These are phyloP conservation scores for Leptobrachium leishanense DNA, from an alignment of 2,113 vertebrate species.

Conservation along the genomic window DNA sequence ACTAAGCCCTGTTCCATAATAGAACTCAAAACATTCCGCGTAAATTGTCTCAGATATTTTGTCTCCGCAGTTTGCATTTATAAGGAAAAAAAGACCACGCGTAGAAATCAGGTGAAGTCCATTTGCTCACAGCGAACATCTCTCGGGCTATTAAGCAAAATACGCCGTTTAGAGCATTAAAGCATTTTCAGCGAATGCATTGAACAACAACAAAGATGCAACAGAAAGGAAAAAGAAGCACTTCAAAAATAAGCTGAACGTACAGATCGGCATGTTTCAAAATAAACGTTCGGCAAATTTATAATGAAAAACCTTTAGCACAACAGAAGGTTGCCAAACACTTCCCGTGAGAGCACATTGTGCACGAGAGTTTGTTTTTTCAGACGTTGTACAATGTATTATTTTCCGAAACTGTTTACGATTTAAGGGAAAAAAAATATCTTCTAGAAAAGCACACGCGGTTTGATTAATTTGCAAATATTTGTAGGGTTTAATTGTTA, in stretches of 20 bases:
- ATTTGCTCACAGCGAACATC: slow-evolving; percentile 4
- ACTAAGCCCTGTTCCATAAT: slow-evolving; percentile 5
- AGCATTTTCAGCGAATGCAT: no score
- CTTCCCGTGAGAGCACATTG: neutral
- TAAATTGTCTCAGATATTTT: slow-evolving; percentile 13
- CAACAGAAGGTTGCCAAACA: neutral
- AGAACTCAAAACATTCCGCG: slow-evolving; percentile 1
- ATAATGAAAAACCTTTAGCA: slow-evolving; percentile 20
- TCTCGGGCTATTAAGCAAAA: neutral
- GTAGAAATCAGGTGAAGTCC: neutral
- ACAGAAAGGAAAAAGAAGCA: neutral
- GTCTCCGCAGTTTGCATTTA: neutral
- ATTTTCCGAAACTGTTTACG: neutral
- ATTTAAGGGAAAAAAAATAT: neutral
- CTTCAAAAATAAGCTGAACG: slow-evolving; percentile 24
- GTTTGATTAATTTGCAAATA: neutral
- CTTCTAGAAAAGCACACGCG: neutral
- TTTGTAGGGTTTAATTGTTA: neutral
- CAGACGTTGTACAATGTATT: neutral
- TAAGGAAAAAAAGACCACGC: neutral
- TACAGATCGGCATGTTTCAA: neutral
- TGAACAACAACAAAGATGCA: neutral
- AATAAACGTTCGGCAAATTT: neutral
- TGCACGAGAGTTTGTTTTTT: neutral
- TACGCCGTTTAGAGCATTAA: neutral